Conservation (phyloP, 2,888 invertebrate genomes). For the Caenorhabditis sulstoni region DNA sequence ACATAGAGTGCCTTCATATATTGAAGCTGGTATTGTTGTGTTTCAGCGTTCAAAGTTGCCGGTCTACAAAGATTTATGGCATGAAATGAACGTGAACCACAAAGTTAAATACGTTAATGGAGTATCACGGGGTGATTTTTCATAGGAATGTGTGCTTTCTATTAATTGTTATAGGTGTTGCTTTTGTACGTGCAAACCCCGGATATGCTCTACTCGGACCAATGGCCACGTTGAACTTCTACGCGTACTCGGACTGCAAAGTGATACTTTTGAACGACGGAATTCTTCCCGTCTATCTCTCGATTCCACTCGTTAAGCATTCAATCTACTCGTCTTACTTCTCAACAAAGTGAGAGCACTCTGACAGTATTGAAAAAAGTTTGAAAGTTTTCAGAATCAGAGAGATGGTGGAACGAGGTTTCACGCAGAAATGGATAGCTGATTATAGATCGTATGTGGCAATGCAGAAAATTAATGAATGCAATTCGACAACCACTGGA, state of each 20-base stretch:
- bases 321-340: slow-evolving; percentile 66
- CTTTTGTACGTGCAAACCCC: slow-evolving; percentile 58
- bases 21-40: background rate
- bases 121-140: slow-evolving; percentile 57
- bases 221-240: slow-evolving; percentile 70
- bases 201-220: slow-evolving; percentile 73
- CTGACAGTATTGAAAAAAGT: slow-evolving; percentile 5
- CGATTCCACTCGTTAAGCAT: slow-evolving; percentile 67
- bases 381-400: slow-evolving; percentile 66
- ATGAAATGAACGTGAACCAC: slow-evolving; percentile 69
- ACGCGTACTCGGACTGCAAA: slow-evolving; percentile 68
- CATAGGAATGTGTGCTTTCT: background rate
- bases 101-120: slow-evolving; percentile 70
- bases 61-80: slow-evolving; percentile 70
- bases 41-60: slow-evolving; percentile 64
- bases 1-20: too few relatives aligned
- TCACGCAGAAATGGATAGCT: slow-evolving; percentile 76
- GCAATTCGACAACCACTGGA: slow-evolving; percentile 59
- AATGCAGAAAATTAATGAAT: slow-evolving; percentile 60
- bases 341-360: slow-evolving; percentile 58
- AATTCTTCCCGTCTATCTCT: slow-evolving; percentile 72
- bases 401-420: slow-evolving; percentile 75
- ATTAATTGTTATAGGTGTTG: slow-evolving; percentile 61
- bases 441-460: slow-evolving; percentile 71
- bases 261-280: slow-evolving; percentile 69